These are phyloP conservation scores for Scrobipalpa atriplicella DNA, from an alignment of 2,888 invertebrate species.

Conservation along the genomic window DNA sequence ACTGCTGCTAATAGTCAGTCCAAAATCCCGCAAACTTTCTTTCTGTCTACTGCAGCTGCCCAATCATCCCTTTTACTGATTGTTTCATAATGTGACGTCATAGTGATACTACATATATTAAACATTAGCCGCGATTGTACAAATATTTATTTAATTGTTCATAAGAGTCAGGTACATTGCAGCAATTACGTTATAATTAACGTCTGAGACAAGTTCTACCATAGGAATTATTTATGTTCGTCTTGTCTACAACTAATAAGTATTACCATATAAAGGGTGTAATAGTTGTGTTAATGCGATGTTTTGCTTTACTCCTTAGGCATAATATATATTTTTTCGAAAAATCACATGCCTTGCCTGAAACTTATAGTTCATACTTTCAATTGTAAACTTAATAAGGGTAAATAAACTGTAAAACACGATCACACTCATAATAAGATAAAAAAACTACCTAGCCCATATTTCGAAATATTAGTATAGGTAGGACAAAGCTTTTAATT, in stretches of 20 bases:
- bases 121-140: slow-evolving; percentile 33
- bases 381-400: no score
- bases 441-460: no score
- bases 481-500: no score
- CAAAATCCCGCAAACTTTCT: neutral
- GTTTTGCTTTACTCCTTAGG: no score
- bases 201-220: slow-evolving; percentile 25
- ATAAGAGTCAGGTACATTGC: slow-evolving; percentile 23
- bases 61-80: slow-evolving; percentile 34
- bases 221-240: slow-evolving; percentile 22
- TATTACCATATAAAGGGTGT: slow-evolving; percentile 7
- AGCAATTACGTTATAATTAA: slow-evolving; percentile 30
- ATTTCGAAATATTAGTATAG: no score
- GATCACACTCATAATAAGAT: no score
- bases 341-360: no score
- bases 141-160: slow-evolving; percentile 40
- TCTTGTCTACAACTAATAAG: neutral
- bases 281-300: no score
- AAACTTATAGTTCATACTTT: no score
- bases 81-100: slow-evolving; percentile 47
- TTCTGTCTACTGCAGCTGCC: neutral
- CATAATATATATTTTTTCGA: no score
- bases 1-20: neutral
- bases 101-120: slow-evolving; percentile 33
- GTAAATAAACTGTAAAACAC: no score